Percentiles rank a stretch among this genome's conserved stretches.
Conservation (phyloP, 2,797 vertebrate genomes). For the Falco columbarius region DNA sequence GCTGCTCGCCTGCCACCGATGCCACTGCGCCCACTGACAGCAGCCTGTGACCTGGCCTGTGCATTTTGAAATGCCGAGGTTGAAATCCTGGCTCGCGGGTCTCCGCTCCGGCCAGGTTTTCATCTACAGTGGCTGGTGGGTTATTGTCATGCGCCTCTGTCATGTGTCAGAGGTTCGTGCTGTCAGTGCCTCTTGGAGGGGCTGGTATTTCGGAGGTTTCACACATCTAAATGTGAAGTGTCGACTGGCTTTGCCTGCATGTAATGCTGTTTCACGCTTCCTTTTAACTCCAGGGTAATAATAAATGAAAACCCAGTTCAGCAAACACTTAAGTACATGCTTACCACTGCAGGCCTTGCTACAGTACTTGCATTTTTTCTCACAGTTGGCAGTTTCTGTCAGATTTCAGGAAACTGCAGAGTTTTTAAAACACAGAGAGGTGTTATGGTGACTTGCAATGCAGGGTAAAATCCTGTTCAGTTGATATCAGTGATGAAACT, state of each 20-base stretch:
- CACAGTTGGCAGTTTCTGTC: not conserved
- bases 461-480: not conserved
- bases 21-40: rapidly evolving
- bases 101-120: not conserved
- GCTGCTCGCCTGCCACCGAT: not conserved
- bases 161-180: not conserved
- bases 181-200: not conserved
- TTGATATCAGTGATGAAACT: not conserved
- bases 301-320: not conserved
- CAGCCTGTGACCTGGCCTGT: not conserved
- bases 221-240: not conserved
- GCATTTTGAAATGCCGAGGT: rapidly evolving
- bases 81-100: not conserved
- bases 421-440: not conserved
- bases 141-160: rapidly evolving
- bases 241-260: rapidly evolving
- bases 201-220: not conserved
- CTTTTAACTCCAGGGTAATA: not conserved
- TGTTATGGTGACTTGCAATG: not conserved
- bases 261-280: not conserved
- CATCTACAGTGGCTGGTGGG: not conserved
- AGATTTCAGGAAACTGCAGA: not conserved
- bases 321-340: not conserved
- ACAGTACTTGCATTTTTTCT: not conserved
- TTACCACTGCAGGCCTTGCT: not conserved